Percentiles rank a stretch among this genome's conserved stretches.
phyloP scores from a whole-genome alignment of 2,888 invertebrate genomes.

The Piscicola geometra region DNA sequence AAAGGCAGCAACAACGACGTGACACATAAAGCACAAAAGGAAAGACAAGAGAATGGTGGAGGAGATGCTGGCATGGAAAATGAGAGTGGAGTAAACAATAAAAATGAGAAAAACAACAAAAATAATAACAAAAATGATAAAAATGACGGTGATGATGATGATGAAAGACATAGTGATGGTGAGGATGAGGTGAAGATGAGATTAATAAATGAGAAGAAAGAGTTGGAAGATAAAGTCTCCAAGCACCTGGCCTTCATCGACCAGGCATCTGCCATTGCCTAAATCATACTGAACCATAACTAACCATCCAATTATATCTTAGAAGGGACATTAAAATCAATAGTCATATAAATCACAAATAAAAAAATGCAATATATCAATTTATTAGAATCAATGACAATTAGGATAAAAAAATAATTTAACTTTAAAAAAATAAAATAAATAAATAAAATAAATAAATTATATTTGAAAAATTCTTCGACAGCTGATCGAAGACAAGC shows the following conservation, averaged over 20 bases:
- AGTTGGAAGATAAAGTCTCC: slow-evolving; percentile 56
- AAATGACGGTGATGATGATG: background rate
- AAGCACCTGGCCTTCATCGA: slow-evolving; percentile 57
- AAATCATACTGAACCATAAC: too few relatives aligned
- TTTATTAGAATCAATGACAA: background rate
- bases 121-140: background rate
- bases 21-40: too few relatives aligned
- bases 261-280: too few relatives aligned
- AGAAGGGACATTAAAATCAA: too few relatives aligned
- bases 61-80: too few relatives aligned
- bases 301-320: too few relatives aligned
- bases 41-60: too few relatives aligned
- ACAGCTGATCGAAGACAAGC: slow-evolving; percentile 57
- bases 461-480: slow-evolving; percentile 13
- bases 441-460: background rate
- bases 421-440: background rate
- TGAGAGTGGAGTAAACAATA: too few relatives aligned
- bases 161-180: slow-evolving; percentile 23
- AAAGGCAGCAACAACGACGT: too few relatives aligned
- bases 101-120: too few relatives aligned
- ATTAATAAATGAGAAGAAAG: slow-evolving; percentile 54
- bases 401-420: background rate
- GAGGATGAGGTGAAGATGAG: slow-evolving; percentile 52
- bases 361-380: background rate
- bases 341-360: too few relatives aligned